Conservation (phyloP, 1,140 invertebrate species). For the Drosophila virilis region DNA sequence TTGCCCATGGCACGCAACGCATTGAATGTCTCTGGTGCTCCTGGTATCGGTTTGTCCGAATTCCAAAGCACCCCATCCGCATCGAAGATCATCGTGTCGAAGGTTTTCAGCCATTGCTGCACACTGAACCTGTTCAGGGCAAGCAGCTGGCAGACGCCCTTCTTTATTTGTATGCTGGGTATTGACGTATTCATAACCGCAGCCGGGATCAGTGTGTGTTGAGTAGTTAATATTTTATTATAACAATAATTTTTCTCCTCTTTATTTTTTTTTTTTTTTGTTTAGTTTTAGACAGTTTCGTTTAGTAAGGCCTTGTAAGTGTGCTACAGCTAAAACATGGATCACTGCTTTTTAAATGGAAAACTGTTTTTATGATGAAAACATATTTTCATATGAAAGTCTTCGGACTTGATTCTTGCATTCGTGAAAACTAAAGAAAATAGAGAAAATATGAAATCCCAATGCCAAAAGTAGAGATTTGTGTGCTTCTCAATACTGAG, state of each 20-base stretch:
- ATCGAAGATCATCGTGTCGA: slow-evolving; percentile 57
- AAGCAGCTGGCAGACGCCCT: slow-evolving; percentile 46
- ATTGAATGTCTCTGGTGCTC: slow-evolving; percentile 54
- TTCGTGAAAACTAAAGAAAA: too few species aligned
- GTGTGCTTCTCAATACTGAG: too few species aligned
- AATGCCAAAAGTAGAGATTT: too few species aligned
- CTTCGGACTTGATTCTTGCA: too few species aligned
- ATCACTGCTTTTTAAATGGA: too few species aligned
- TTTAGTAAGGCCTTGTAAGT: too few species aligned
- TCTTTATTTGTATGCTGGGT: slow-evolving; percentile 11
- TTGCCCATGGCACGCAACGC: slow-evolving; percentile 58
- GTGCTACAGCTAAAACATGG: too few species aligned
- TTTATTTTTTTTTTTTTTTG: too few species aligned
- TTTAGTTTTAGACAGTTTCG: too few species aligned
- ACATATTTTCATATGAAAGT: too few species aligned
- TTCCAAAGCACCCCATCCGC: slow-evolving; percentile 59
- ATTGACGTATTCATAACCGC: slow-evolving; percentile 34
- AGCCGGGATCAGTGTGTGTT: background rate
- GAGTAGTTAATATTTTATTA: background rate
- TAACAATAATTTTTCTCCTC: background rate
- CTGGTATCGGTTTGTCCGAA: slow-evolving; percentile 5
- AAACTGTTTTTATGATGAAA: too few species aligned
- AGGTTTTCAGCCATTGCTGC: slow-evolving; percentile 45
- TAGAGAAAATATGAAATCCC: too few species aligned
- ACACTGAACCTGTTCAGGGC: slow-evolving; percentile 44